These are phyloP conservation scores for Drosophila pandora DNA, from an alignment of 1,140 invertebrate genomes.

Conservation along the genomic window DNA sequence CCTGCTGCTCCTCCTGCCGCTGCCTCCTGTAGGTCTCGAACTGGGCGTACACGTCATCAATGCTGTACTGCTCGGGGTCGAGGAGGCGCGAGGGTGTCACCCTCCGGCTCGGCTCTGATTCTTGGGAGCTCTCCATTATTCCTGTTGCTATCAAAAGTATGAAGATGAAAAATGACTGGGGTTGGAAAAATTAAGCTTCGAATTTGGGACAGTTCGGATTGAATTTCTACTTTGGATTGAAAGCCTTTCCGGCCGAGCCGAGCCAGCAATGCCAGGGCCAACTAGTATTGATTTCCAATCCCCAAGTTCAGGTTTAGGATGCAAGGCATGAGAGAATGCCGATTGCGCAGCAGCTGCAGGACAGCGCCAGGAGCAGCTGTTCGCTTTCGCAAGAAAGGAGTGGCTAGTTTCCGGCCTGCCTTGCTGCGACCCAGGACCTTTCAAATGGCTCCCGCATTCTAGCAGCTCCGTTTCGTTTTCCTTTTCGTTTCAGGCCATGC, in stretches of 20 bases:
- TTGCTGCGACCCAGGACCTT: too few species aligned
- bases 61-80: conserved; percentile 6
- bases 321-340: conserved; percentile 34
- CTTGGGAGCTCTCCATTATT: background rate
- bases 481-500: conserved; percentile 88
- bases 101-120: background rate
- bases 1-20: background rate
- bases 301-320: conserved; percentile 70
- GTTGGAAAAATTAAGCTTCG: background rate
- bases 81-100: background rate
- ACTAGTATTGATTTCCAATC: conserved; percentile 62
- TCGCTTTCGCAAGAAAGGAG: background rate
- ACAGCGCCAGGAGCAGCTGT: conserved; percentile 21
- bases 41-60: conserved; percentile 38
- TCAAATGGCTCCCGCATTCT: background rate
- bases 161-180: background rate
- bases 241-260: background rate
- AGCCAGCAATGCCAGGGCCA: conserved; percentile 6
- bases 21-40: conserved; percentile 36
- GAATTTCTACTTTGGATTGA: too few species aligned
- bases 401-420: too few species aligned
- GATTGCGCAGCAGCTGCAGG: conserved; percentile 21
- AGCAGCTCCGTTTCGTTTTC: conserved; percentile 42
- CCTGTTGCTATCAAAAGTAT: background rate
- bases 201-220: background rate